Base-by-base conservation (phyloP, 2,797 vertebrate species). In the Phoeniculus purpureus region DNA sequence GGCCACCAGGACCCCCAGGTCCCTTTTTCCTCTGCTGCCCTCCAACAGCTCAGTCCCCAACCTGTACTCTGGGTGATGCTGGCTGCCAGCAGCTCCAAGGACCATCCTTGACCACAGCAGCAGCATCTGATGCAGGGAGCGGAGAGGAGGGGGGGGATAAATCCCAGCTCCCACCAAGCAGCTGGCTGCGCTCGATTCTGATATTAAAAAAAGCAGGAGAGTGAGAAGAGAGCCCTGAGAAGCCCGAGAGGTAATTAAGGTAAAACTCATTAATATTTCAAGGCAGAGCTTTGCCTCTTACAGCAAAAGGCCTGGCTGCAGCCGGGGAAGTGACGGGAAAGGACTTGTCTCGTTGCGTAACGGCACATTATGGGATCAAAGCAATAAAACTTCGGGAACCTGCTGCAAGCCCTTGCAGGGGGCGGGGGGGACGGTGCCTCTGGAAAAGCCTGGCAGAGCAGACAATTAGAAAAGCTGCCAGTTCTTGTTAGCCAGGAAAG, bases 361-460 rank as follows among this genome's bases (percentile, higher is more conserved):
- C 21, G 0, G 74, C 85, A 59, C 81, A 93, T 96, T 94, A 94
- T n/a, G 84, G 95, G 94, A 96, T 96, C 94, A 96, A 96, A 97
- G 96, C 96, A 86, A 92, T 88, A 82, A 84, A 96, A 96, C 94
- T 94, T 92, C 65, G 94, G 64, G 70, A 94, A 96, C 96, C 96
- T 94, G 75, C 90, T 87, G 84, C 55, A 89, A 94, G 68, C 34
- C 37, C 56, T 55, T 8, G 40, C 22, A 52, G 76, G 64, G 58
- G 1, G 18, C 50, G 5, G 25, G 43, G 59, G 9, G 5, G 47
- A 29, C 4, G 10, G 72, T 2, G 9, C 79, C 72, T 13, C 79
- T 78, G 93, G 87, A 94, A 92, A 87, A 67, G 54, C 81, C 70
- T 54, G n/a, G 51, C 61, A 90, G 93, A 81, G n/a, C 11, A n/a